Conservation (phyloP, 2,888 invertebrate species). For the Megaustenia siamemsis region DNA sequence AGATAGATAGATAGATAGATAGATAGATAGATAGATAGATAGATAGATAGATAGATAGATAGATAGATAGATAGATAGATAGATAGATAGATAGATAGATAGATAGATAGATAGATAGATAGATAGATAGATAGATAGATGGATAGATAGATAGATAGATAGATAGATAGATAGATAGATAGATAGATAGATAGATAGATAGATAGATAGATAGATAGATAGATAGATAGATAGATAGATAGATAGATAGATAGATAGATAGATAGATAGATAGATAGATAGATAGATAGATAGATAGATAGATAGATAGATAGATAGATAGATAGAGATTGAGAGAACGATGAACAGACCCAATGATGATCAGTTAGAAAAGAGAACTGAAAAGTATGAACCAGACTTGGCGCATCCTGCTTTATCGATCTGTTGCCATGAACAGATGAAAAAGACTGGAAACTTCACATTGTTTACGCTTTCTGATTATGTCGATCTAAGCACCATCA, state of each 20-base stretch:
- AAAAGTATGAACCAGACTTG: no score
- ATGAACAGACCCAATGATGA: no score
- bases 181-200: not conserved
- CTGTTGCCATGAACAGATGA: no score
- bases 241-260: slow-evolving; percentile 19
- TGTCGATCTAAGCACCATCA: no score
- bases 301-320: no score
- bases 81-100: not conserved
- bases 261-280: slow-evolving; percentile 23
- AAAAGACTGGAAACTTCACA: no score
- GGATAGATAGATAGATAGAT: not conserved
- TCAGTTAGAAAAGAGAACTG: no score
- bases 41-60: not conserved
- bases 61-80: not conserved
- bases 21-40: not conserved
- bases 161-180: not conserved
- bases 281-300: no score
- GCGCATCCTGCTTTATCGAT: no score
- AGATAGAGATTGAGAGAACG: no score
- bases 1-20: not conserved
- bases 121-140: not conserved
- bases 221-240: slow-evolving; percentile 18
- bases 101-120: not conserved
- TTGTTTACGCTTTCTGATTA: no score
- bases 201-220: slow-evolving; percentile 18